Base-by-base conservation (phyloP, 2,888 invertebrate genomes). In the Sphaerophoria taeniata region DNA sequence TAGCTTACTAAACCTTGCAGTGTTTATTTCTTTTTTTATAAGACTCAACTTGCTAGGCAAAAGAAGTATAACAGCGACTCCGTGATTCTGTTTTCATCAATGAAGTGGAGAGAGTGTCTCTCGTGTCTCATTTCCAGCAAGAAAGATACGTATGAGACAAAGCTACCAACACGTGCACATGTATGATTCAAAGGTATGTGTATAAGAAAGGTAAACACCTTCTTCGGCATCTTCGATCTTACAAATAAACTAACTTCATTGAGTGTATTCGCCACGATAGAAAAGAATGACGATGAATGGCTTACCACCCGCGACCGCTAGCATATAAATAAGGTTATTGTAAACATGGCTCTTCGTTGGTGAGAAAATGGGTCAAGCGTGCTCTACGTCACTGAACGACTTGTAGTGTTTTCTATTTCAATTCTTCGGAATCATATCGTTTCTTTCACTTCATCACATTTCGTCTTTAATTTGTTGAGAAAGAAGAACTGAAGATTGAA, bases 301-400 rank as follows among this genome's bases (percentile, higher is more conserved):
- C 4, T 31, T 4, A 12, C 33, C 33, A n/a, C 9, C 36, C 58
- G 14, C 36, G 14, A 6, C 14, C 49, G 63, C 65, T 53, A 67
- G 43, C 9, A 45, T 81, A 65, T 65, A 61, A 88, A 87, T 87
- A 85, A 74, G 88, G 88, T 88, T 87, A 87, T 76, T 87, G 82
- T 67, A 76, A 88, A 88, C 88, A 87, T 88, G 88, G 71, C 87
- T 88, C 71, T 70, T 51, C 3, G 60, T 33, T 87, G 24, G 34
- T 39, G 81, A 85, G 86, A 87, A 88, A 88, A 88, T 88, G 55
- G 88, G 88, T 88, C 88, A 88, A 87, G 84, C 87, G 88, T 88
- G 88, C 87, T 87, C 82, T 86, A 87, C 86, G 87, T 88, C 87
- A 88, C 87, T 47, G 60, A 63, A 43, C 69, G 24, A 24, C 63